Conservation (phyloP, 2,888 invertebrate species). For the Alsophila aescularia region DNA sequence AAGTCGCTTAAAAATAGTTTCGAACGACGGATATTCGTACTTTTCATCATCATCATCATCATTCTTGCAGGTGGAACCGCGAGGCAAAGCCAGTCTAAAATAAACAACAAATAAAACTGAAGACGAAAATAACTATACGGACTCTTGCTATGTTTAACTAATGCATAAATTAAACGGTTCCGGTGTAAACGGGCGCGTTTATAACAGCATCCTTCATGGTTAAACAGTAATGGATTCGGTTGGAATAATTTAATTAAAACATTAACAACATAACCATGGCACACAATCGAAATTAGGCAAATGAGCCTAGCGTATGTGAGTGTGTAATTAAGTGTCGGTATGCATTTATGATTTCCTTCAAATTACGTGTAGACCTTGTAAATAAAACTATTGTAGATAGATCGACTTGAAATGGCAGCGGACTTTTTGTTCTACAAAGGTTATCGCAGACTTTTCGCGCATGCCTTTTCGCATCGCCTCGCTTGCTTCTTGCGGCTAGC, state of each 20-base stretch:
- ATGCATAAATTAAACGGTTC: constrained; percentile 9
- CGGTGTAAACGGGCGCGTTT: constrained; percentile 14
- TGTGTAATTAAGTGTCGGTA: constrained; percentile 12
- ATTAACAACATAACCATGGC: constrained; percentile 29
- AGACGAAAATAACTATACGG: constrained; percentile 10
- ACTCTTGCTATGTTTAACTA: not conserved
- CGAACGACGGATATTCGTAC: too few relatives aligned
- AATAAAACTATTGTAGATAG: not conserved
- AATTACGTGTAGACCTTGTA: constrained; percentile 16
- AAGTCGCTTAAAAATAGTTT: too few relatives aligned
- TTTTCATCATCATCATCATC: too few relatives aligned
- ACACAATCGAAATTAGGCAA: constrained; percentile 29
- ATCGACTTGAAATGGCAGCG: too few relatives aligned
- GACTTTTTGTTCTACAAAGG: too few relatives aligned
- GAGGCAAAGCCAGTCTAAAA: too few relatives aligned
- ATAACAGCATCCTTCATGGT: constrained; percentile 28
- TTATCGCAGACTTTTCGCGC: too few relatives aligned
- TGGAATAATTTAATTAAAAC: constrained; percentile 27
- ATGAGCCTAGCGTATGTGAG: constrained; percentile 4
- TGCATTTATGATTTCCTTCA: constrained; percentile 22
- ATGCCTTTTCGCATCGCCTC: too few relatives aligned
- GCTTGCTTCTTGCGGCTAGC: too few relatives aligned
- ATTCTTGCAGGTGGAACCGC: too few relatives aligned
- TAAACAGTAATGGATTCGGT: constrained; percentile 21
- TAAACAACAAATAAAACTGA: too few relatives aligned